Conservation (phyloP, 2,888 invertebrate genomes). For the Agrilus biguttatus region DNA sequence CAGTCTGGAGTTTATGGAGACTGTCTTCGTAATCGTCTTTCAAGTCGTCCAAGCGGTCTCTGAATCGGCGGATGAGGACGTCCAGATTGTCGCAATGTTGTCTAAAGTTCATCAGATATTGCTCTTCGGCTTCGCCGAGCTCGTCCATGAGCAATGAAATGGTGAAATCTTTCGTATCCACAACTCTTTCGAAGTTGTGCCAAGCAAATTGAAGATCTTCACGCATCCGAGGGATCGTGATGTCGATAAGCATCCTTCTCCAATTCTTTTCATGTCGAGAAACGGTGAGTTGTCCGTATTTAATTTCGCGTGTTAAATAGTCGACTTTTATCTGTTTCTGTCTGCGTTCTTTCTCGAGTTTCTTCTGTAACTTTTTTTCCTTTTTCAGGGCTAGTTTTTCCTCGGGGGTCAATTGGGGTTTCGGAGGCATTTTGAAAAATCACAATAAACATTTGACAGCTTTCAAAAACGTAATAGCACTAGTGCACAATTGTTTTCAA, state of each 20-base stretch:
- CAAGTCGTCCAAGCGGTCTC: slow-evolving; percentile 22
- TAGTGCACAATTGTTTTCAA: too few species aligned
- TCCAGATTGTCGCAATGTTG: slow-evolving; percentile 29
- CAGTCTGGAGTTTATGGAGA: slow-evolving; percentile 24
- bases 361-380: slow-evolving; percentile 17
- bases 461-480: too few species aligned
- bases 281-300: slow-evolving; percentile 24
- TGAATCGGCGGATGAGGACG: slow-evolving; percentile 23
- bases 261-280: slow-evolving; percentile 24
- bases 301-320: slow-evolving; percentile 25
- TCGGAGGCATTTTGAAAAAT: too few species aligned
- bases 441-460: too few species aligned
- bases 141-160: slow-evolving; percentile 30
- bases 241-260: slow-evolving; percentile 27
- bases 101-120: slow-evolving; percentile 25
- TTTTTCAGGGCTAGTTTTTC: slow-evolving; percentile 13
- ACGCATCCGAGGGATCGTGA: slow-evolving; percentile 27
- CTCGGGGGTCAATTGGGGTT: slow-evolving; percentile 10
- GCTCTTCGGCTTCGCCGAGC: slow-evolving; percentile 27
- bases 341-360: slow-evolving; percentile 15
- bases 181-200: slow-evolving; percentile 30
- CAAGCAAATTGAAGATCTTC: slow-evolving; percentile 29
- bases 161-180: slow-evolving; percentile 33
- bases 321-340: slow-evolving; percentile 21
- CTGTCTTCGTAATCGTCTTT: slow-evolving; percentile 20